Percentiles rank a stretch among this genome's conserved stretches.
Conservation (phyloP, 2,797 vertebrate genomes). For the Erethizon dorsatum region DNA sequence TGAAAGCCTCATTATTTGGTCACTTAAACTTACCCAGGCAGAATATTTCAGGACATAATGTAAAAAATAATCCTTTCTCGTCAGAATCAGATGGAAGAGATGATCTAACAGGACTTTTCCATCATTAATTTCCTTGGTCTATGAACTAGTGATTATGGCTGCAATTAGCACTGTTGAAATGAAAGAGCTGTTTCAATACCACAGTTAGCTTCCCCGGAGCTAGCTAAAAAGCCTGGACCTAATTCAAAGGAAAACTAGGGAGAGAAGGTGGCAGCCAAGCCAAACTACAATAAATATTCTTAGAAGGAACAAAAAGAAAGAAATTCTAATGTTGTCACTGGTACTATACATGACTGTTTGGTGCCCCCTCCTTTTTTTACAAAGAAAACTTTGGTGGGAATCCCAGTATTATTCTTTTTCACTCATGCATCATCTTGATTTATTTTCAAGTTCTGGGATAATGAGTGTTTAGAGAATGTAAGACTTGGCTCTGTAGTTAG, state of each 20-base stretch:
- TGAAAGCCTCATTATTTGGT: slow-evolving; percentile 68
- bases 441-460: slow-evolving; percentile 59
- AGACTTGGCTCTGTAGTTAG: slow-evolving; percentile 40
- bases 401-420: slow-evolving; percentile 58
- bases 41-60: slow-evolving; percentile 34
- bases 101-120: slow-evolving; percentile 73
- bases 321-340: slow-evolving; percentile 60
- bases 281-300: slow-evolving; percentile 66
- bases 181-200: slow-evolving; percentile 74
- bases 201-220: slow-evolving; percentile 66
- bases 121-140: slow-evolving; percentile 69
- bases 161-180: slow-evolving; percentile 79
- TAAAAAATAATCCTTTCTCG: slow-evolving; percentile 74
- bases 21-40: slow-evolving; percentile 70
- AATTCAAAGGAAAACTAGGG: slow-evolving; percentile 75
- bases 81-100: slow-evolving; percentile 64
- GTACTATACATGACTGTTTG: neutral
- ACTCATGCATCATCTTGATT: slow-evolving; percentile 60
- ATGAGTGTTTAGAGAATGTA: slow-evolving; percentile 54
- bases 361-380: neutral
- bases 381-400: slow-evolving; percentile 58
- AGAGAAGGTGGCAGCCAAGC: slow-evolving; percentile 47
- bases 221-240: slow-evolving; percentile 69
- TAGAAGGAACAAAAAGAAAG: slow-evolving; percentile 48
- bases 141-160: slow-evolving; percentile 63